Evolutionary conservation across 2,888 invertebrate species (phyloP).

Genomic region (Lasioglossum zephyrum): DNA sequence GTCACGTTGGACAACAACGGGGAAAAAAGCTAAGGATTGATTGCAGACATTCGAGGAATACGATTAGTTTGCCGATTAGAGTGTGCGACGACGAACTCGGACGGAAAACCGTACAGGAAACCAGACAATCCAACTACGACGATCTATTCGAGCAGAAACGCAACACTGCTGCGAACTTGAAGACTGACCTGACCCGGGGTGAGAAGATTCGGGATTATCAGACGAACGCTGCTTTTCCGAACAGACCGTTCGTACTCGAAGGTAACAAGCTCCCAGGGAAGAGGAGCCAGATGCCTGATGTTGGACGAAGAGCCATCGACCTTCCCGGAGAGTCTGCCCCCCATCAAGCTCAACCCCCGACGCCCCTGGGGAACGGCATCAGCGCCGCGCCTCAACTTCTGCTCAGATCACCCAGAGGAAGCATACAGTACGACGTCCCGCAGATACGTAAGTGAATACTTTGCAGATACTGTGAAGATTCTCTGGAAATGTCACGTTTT

Average conservation of each 20-base stretch:
- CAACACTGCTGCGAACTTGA: constrained; percentile 56
- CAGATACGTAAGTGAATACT: constrained; percentile 90
- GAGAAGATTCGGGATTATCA: constrained; percentile 56
- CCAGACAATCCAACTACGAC: constrained; percentile 67
- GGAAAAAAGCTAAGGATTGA: constrained; percentile 63
- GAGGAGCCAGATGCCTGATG: constrained; percentile 58
- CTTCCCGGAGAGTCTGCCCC: constrained; percentile 43
- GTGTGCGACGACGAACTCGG: constrained; percentile 68
- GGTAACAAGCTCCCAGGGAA: constrained; percentile 70
- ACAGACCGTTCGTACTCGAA: constrained; percentile 71
- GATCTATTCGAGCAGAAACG: constrained; percentile 66
- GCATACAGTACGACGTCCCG: constrained; percentile 90
- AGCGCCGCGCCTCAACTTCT: constrained; percentile 91
- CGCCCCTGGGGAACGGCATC: constrained; percentile 76
- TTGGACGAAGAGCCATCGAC: constrained; percentile 63
- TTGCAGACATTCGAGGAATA: constrained; percentile 59
- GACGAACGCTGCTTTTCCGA: constrained; percentile 30
- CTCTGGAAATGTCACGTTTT: too few relatives aligned
- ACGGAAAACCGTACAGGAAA: constrained; percentile 54
- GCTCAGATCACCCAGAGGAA: constrained; percentile 89
- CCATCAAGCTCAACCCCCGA: constrained; percentile 63
- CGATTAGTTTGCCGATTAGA: constrained; percentile 61
- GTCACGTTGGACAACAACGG: constrained; percentile 40
- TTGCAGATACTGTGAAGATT: too few relatives aligned
- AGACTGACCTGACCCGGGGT: constrained; percentile 64